A percentile compares a stretch with the other conserved stretches of the same genome.
Evolutionary conservation across 2,113 vertebrate species (phyloP).

Genomic region (Todiramphus chloris): DNA sequence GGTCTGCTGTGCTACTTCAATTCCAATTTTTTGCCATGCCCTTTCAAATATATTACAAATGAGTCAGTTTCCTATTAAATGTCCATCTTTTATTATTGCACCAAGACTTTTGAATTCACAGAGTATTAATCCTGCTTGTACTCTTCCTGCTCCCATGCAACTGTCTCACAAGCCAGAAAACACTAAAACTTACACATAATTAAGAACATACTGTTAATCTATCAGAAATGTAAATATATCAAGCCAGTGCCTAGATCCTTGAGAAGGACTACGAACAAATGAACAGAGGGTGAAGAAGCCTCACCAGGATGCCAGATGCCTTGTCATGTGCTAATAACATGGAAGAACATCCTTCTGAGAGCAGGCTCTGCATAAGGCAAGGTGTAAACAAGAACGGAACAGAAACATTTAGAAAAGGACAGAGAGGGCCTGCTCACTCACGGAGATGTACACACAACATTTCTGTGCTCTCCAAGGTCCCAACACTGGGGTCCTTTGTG

Average conservation of each 20-base stretch:
- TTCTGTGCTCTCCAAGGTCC: not conserved
- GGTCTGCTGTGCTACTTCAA: not conserved
- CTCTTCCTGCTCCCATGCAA: not conserved
- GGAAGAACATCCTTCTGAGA: not conserved
- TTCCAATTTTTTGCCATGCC: not conserved
- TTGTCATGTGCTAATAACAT: not conserved
- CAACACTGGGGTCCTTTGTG: not conserved
- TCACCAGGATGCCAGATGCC: not conserved
- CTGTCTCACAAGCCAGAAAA: not conserved
- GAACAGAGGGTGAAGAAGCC: not conserved
- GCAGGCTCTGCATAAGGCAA: not conserved
- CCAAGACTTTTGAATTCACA: not conserved
- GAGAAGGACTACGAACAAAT: not conserved
- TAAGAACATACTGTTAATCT: not conserved
- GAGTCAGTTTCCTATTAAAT: not conserved
- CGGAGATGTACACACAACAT: not conserved
- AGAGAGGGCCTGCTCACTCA: not conserved
- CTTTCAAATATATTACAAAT: conserved; percentile 11
- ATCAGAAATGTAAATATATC: not conserved
- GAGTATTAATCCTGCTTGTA: not conserved
- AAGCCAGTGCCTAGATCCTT: not conserved
- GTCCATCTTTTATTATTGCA: not conserved
- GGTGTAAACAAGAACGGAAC: not conserved
- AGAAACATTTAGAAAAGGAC: not conserved
- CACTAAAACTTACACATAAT: not conserved